Conservation (phyloP, 2,797 vertebrate species). For the Ptychadena robeensis region DNA sequence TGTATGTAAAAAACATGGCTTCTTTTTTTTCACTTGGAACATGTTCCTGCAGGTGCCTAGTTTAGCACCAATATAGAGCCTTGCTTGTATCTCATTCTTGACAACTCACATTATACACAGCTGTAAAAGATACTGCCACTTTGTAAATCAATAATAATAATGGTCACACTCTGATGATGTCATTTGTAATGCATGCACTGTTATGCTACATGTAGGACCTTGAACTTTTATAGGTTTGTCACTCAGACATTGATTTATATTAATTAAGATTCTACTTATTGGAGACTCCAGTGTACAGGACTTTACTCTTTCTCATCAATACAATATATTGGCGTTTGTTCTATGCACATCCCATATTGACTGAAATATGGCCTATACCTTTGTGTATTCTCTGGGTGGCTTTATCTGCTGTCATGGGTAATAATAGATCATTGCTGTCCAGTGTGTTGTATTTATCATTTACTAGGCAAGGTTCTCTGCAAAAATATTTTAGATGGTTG, state of each 20-base stretch:
- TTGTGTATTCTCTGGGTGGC: neutral
- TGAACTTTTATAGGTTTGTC: neutral
- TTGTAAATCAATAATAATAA: neutral
- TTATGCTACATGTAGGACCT: slow-evolving; percentile 4
- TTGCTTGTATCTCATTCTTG: neutral
- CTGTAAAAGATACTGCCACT: neutral
- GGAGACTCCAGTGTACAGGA: neutral
- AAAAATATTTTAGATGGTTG: too few relatives aligned
- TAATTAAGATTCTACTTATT: slow-evolving; percentile 1
- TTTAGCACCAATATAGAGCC: neutral
- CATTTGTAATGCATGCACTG: slow-evolving; percentile 9
- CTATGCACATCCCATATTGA: neutral
- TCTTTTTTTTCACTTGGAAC: too few relatives aligned
- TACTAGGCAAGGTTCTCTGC: too few relatives aligned
- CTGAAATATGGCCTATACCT: neutral
- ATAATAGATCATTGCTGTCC: neutral
- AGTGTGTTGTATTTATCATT: neutral
- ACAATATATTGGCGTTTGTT: neutral
- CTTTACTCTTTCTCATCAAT: neutral
- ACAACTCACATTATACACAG: neutral
- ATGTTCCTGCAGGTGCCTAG: too few relatives aligned
- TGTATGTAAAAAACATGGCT: too few relatives aligned
- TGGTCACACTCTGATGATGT: neutral
- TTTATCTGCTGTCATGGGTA: neutral
- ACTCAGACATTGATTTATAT: slow-evolving; percentile 3